These are phyloP conservation scores for Poeciliopsis paucimaculata DNA, from an alignment of 2,797 vertebrate genomes.

Conservation along the genomic window DNA sequence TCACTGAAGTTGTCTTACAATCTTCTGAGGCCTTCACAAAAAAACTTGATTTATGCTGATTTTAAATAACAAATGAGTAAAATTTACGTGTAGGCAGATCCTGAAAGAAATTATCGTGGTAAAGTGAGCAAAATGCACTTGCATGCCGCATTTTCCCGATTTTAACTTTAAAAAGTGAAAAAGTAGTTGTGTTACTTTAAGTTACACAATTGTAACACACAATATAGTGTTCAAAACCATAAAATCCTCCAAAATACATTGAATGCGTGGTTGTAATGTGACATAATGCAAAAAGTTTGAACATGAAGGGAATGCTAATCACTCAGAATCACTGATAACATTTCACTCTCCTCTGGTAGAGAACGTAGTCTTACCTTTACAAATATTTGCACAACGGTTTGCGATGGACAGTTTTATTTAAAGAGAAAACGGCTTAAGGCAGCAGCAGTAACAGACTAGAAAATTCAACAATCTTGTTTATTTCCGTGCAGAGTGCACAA, in stretches of 20 bases:
- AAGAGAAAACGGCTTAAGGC: slow-evolving; percentile 41
- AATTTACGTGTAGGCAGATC: not conserved
- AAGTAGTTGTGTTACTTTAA: not conserved
- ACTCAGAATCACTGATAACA: not conserved
- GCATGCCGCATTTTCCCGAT: not conserved
- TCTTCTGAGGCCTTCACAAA: not conserved
- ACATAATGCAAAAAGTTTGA: not conserved
- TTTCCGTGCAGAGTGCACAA: not conserved
- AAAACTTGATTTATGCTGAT: not conserved
- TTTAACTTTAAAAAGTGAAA: not conserved
- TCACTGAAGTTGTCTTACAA: not conserved
- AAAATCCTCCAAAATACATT: not conserved
- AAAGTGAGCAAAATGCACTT: not conserved
- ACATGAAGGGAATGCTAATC: not conserved
- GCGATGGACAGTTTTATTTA: slow-evolving; percentile 49
- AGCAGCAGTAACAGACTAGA: slow-evolving; percentile 17
- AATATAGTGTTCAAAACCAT: not conserved
- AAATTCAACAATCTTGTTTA: slow-evolving; percentile 32
- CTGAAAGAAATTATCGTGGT: not conserved
- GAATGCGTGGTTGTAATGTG: not conserved
- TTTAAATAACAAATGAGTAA: not conserved
- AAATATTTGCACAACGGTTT: slow-evolving; percentile 31
- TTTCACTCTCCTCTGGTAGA: not conserved
- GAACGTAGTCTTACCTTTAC: slow-evolving; percentile 11
- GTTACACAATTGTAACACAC: not conserved